Base-by-base conservation (phyloP, 2,113 vertebrate genomes). In the Engystomops pustulosus region DNA sequence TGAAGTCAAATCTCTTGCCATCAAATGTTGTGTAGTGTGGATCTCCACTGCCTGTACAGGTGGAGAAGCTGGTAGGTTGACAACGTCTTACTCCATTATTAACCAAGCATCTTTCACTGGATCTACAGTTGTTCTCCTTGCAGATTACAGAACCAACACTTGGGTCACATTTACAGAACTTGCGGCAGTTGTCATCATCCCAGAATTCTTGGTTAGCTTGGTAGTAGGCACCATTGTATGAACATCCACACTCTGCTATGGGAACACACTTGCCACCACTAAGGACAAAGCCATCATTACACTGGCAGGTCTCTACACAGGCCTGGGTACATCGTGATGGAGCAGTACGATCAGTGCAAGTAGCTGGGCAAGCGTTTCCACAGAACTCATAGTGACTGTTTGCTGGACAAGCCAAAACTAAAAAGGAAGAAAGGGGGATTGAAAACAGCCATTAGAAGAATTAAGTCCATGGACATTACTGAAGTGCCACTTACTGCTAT, bases 331-430 rank as follows among this genome's bases (percentile, higher is more conserved):
- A 94, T 86, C 86, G 90, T 47, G 86, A 81, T 2, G 89, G 84
- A 6, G 89, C 88, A 0, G 71, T 27, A 2, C 89, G 90, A 70
- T 91, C 85, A 18, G 81, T 86, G 74, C 94, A 95, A 7, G 92
- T 93, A 30, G 91, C 88, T 25, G 92, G 92, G 25, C 94, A 95
- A 45, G 91, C 88, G 0, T 74, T 92, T 32, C 93, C 93, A 79
- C 94, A 95, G 17, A 88, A 84, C 85, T 94, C 91, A 79, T 93
- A 94, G 51, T 91, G 89, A 60, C 92, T 93, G 88, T 94, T 91
- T 32, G 87, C 86, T 34, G 90, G 92, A 86, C 93, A 95, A 0
- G 77, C 62, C n/a, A 38, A 34, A 27, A 32, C 74, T 83, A 38
- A n/a, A 62, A 25, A 30, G 20, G 36, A 81, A 75, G 49, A 12